Conservation (phyloP, 2,113 vertebrate genomes). For the Syngnathus floridae region DNA sequence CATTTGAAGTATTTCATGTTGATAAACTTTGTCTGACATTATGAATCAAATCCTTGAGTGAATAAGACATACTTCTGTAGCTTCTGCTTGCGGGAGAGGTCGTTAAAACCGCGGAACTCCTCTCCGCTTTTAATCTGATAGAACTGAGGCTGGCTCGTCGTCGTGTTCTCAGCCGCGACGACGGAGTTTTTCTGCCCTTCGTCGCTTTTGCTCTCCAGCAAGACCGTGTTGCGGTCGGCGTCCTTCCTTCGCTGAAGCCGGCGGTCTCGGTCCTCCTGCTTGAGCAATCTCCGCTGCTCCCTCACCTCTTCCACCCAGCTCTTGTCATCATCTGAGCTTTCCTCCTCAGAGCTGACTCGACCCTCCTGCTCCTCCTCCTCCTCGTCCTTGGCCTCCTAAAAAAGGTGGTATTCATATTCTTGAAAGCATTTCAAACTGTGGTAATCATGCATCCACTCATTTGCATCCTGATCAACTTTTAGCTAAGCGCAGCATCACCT, state of each 20-base stretch:
- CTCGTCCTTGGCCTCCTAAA: constrained; percentile 66
- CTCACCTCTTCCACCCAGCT: constrained; percentile 95
- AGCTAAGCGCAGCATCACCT: constrained; percentile 58
- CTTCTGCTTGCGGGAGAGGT: constrained; percentile 82
- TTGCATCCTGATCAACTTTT: neutral
- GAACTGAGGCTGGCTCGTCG: constrained; percentile 77
- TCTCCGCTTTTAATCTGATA: constrained; percentile 95
- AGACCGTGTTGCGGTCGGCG: constrained; percentile 78
- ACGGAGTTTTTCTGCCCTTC: constrained; percentile 13
- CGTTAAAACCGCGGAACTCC: constrained; percentile 91
- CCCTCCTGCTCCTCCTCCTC: constrained; percentile 90
- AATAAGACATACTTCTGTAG: constrained; percentile 82
- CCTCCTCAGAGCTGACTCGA: constrained; percentile 88
- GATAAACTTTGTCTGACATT: neutral
- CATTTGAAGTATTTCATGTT: neutral
- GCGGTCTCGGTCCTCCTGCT: constrained; percentile 75
- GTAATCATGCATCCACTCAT: neutral
- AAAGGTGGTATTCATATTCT: neutral
- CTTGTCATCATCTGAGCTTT: constrained; percentile 95
- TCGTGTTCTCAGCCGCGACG: constrained; percentile 22
- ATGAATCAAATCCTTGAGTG: neutral
- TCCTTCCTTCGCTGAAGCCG: constrained; percentile 72
- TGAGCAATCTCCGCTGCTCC: constrained; percentile 83
- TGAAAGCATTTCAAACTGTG: neutral
- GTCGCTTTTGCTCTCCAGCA: constrained; percentile 55